Evolutionary conservation across 2,888 invertebrate species (phyloP).

Genomic region (Halictus quadricinctus): DNA sequence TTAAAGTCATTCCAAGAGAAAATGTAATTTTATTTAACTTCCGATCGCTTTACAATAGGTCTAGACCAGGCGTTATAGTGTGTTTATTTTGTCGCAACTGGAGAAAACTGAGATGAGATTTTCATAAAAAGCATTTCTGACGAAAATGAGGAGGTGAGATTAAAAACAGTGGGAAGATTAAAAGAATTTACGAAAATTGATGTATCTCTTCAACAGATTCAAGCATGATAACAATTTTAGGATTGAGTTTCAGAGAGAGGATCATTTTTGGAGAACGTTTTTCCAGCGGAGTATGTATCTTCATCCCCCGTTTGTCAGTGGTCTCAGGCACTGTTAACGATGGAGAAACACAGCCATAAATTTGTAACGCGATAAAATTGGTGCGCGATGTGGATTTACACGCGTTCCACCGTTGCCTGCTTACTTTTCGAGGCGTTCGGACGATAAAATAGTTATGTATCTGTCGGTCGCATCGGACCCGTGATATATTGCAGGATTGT

Average conservation of each 20-base stretch:
- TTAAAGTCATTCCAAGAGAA: not conserved
- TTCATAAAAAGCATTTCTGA: too few relatives aligned
- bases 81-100: too few relatives aligned
- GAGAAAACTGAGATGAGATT: too few relatives aligned
- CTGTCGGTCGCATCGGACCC: slow-evolving; percentile 15
- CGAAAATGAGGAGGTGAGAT: too few relatives aligned
- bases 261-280: not conserved
- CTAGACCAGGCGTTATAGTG: too few relatives aligned
- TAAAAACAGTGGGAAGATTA: too few relatives aligned
- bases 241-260: not conserved
- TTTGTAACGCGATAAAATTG: slow-evolving; percentile 1
- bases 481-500: slow-evolving; percentile 30
- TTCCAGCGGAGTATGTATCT: not conserved
- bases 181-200: too few relatives aligned
- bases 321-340: not conserved
- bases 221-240: not conserved
- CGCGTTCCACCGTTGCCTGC: slow-evolving; percentile 55
- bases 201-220: too few relatives aligned
- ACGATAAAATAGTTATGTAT: slow-evolving; percentile 25
- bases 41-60: too few relatives aligned
- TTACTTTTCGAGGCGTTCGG: slow-evolving; percentile 24
- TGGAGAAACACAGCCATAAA: not conserved
- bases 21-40: too few relatives aligned
- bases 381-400: slow-evolving; percentile 8
- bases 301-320: not conserved